phyloP scores from a whole-genome alignment of 2,797 vertebrate genomes.

The Neosilurus hyrtlii region DNA sequence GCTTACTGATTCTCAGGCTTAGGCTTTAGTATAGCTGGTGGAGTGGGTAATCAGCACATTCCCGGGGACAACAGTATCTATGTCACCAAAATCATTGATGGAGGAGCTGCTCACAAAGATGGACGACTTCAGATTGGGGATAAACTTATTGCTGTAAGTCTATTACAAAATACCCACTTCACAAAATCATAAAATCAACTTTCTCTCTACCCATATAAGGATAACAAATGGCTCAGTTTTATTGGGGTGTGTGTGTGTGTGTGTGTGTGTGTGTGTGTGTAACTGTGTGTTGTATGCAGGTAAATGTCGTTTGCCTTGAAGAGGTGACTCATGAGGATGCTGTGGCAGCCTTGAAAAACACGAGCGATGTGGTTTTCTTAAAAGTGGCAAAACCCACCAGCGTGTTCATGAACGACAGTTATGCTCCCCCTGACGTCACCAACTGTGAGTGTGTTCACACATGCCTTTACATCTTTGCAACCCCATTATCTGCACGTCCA shows the following conservation, averaged over 20 bases:
- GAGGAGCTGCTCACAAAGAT: constrained; percentile 95
- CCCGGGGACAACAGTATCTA: constrained; percentile 98
- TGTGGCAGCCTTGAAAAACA: constrained; percentile 94
- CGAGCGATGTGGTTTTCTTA: constrained; percentile 92
- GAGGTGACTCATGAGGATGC: constrained; percentile 97
- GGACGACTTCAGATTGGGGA: constrained; percentile 95
- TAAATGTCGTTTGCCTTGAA: constrained; percentile 84
- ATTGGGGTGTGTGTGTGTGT: background rate
- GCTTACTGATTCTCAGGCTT: constrained; percentile 76
- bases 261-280: background rate
- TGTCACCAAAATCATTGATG: constrained; percentile 96
- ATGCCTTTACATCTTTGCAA: background rate
- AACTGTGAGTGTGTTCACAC: constrained; percentile 80
- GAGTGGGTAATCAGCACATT: constrained; percentile 96
- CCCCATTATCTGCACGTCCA: background rate
- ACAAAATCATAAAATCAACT: background rate
- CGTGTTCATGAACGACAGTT: constrained; percentile 93
- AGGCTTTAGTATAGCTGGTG: constrained; percentile 97
- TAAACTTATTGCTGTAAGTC: constrained; percentile 88
- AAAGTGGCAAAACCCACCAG: constrained; percentile 93
- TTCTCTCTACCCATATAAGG: background rate
- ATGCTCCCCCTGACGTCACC: constrained; percentile 89
- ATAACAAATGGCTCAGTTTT: background rate
- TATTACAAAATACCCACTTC: background rate
- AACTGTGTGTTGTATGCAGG: constrained; percentile 69